Base-by-base conservation (phyloP, 2,888 invertebrate genomes). In the Meiosimyza decipiens region DNA sequence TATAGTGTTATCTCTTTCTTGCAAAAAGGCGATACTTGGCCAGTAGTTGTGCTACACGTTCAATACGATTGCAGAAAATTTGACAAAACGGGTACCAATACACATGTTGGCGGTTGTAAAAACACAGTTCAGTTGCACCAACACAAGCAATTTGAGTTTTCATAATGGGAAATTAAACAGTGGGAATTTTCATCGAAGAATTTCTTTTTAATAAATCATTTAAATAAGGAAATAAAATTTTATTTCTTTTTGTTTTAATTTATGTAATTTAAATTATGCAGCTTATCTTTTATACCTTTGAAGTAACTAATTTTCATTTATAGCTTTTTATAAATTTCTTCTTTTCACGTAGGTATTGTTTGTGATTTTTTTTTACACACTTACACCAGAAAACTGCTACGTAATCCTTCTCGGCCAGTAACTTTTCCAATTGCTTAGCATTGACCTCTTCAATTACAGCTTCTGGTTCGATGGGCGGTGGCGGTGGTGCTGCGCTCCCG, bases 301-400 rank as follows among this genome's bases (percentile, higher is more conserved):
- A 28, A 15, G 40, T 62, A 40, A 49, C 40, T 47, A 49, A 12
- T 16, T 12, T 22, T 18, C 28, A 28, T 55, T 57, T 13, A 55
- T 22, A 11, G 15, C 55, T n/a, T 50, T 64, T 52, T 57, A 13
- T 64, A 60, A n/a, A n/a, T 62, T 60, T 64, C 68, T 54, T 70
- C 71, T 40, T 72, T 72, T 71, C 63, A 69, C 28, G 28, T 28
- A 28, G 28, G 28, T 28, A 4, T 68, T 70, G 72, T 51, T 28
- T 72, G 59, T 71, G 22, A n/a, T n/a, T 13, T 63, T 64, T 72
- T 71, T 69, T 66, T 28, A 28, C 3, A 51, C 90, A 95, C 96
- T 96, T 94, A 96, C 96, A 96, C 95, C 96, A 96, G 90, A 94
- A 96, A 89, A 96, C 96, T 87, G 96, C 96, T 88, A 96, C 95